A percentile compares a stretch with the other conserved stretches of the same genome.
These are phyloP conservation scores for Caenorhabditis tropicalis DNA, from an alignment of 1,140 invertebrate genomes.

Conservation along the genomic window DNA sequence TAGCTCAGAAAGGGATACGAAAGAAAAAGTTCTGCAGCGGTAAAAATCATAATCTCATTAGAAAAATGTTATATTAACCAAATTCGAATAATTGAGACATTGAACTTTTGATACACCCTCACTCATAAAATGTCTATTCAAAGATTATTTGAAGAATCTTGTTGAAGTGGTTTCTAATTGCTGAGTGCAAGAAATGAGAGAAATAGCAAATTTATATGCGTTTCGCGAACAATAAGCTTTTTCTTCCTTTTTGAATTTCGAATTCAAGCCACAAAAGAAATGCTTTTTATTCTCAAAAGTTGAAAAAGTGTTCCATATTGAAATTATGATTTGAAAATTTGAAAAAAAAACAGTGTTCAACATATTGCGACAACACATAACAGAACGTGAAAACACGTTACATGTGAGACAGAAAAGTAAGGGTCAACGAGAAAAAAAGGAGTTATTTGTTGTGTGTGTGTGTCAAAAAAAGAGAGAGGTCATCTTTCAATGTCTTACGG, in stretches of 20 bases:
- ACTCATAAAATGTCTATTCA: background rate
- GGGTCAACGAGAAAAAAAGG: background rate
- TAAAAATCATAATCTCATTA: no score
- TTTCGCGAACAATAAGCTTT: no score
- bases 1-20: no score
- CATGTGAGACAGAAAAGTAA: background rate
- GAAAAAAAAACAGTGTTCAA: no score
- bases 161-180: background rate
- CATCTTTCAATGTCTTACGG: constrained; percentile 19
- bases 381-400: background rate
- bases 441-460: background rate
- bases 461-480: constrained; percentile 32
- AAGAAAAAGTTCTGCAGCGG: no score
- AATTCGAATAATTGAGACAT: no score
- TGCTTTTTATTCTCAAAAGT: no score
- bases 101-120: background rate
- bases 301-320: no score
- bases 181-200: background rate
- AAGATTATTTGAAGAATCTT: background rate
- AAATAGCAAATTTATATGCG: background rate
- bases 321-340: no score
- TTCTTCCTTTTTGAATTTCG: no score
- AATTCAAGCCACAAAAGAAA: no score
- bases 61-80: no score
- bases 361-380: background rate